These are phyloP conservation scores for Tapirus indicus DNA, from an alignment of 2,797 vertebrate genomes.

Conservation along the genomic window DNA sequence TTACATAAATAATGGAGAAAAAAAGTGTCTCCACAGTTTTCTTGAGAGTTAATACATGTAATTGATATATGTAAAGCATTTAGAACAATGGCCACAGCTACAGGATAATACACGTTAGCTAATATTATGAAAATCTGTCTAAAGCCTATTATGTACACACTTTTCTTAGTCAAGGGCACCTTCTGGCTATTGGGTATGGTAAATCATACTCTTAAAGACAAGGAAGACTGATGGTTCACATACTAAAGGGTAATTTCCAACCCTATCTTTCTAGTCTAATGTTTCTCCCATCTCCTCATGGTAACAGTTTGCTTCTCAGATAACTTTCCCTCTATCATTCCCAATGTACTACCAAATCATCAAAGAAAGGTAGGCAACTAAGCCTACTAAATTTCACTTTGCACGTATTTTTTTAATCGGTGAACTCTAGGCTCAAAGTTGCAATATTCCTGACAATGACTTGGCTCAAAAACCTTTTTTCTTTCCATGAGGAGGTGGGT, in stretches of 20 bases:
- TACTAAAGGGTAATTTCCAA: neutral
- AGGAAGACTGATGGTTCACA: neutral
- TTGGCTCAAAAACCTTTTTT: conserved; percentile 38
- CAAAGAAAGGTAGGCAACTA: conserved; percentile 31
- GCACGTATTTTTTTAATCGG: conserved; percentile 31
- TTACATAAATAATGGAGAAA: neutral
- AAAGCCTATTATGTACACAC: neutral
- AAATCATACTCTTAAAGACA: conserved; percentile 54
- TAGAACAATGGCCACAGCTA: conserved; percentile 28
- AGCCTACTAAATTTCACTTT: conserved; percentile 51
- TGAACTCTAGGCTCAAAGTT: conserved; percentile 48
- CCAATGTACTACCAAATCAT: neutral
- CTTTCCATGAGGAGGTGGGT: conserved; percentile 23
- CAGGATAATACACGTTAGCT: conserved; percentile 36
- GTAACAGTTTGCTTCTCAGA: neutral
- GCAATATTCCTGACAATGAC: neutral
- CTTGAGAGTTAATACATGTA: neutral
- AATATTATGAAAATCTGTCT: conserved; percentile 29
- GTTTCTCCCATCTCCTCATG: conserved; percentile 8
- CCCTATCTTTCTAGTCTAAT: neutral
- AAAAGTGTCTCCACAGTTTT: neutral
- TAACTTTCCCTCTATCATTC: conserved; percentile 43
- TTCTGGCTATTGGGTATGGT: neutral
- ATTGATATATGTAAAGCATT: neutral
- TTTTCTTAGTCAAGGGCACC: conserved; percentile 21